Evolutionary conservation across 2,888 invertebrate species (phyloP).

Genomic region (Idaea biselata): DNA sequence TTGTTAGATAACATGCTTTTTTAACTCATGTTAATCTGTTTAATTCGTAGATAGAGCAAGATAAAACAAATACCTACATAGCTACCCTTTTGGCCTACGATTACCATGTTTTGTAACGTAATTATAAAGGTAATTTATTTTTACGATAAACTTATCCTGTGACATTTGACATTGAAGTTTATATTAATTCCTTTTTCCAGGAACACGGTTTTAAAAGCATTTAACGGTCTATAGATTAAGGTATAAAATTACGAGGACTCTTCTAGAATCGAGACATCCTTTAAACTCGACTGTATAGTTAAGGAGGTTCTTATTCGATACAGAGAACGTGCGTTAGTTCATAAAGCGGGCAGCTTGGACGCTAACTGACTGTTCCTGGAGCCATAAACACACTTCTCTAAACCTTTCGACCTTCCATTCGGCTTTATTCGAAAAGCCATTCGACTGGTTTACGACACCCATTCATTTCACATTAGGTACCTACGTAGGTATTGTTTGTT

Average conservation of each 20-base stretch:
- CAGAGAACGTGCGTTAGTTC: constrained; percentile 34
- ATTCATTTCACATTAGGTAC: constrained; percentile 56
- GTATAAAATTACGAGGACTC: not conserved
- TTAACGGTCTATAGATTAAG: not conserved
- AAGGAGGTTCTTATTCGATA: not conserved
- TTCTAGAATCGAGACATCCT: not conserved
- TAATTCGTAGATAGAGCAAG: not conserved
- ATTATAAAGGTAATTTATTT: not conserved
- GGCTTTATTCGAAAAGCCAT: constrained; percentile 63
- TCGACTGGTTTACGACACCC: constrained; percentile 56
- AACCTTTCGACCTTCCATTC: constrained; percentile 49
- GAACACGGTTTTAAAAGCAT: not conserved
- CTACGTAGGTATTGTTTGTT: constrained; percentile 31
- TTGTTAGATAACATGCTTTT: not conserved
- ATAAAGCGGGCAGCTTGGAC: constrained; percentile 34
- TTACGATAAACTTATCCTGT: not conserved
- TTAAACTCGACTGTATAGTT: not conserved
- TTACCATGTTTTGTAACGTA: not conserved
- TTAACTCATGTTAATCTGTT: not conserved
- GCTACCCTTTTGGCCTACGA: not conserved
- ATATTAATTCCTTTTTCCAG: not conserved
- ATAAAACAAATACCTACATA: not conserved
- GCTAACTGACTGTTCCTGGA: constrained; percentile 33
- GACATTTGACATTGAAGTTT: not conserved
- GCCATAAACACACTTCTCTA: constrained; percentile 60